A percentile compares a stretch with the other conserved stretches of the same genome.
phyloP scores from a whole-genome alignment of 2,888 invertebrate species.

The Melanotus villosus region DNA sequence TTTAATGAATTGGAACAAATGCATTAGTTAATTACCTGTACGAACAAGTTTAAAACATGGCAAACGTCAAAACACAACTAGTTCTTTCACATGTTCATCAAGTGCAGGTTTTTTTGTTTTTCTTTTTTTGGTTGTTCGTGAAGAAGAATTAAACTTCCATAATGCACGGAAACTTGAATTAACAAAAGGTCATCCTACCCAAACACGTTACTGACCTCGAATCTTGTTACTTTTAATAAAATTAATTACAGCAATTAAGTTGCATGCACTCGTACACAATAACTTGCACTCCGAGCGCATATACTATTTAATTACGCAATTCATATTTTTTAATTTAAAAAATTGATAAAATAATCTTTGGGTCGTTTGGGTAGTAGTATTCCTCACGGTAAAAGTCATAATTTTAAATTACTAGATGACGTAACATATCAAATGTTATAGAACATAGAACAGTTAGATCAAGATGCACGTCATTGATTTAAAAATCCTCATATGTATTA shows the following conservation, averaged over 20 bases:
- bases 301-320: too few species aligned
- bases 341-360: too few species aligned
- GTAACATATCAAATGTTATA: too few species aligned
- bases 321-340: too few species aligned
- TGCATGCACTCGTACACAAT: slow-evolving; percentile 2
- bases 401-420: too few species aligned
- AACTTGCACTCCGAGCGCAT: slow-evolving; percentile 13
- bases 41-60: slow-evolving; percentile 21
- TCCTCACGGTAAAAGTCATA: too few species aligned
- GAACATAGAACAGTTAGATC: slow-evolving; percentile 18
- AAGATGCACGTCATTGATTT: slow-evolving; percentile 4
- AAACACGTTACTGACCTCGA: slow-evolving; percentile 11
- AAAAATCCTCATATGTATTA: slow-evolving; percentile 3
- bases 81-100: slow-evolving; percentile 23
- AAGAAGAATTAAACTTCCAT: slow-evolving; percentile 11
- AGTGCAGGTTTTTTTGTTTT: slow-evolving; percentile 14
- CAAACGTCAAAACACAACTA: slow-evolving; percentile 14
- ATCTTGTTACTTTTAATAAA: background rate
- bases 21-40: slow-evolving; percentile 24
- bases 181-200: slow-evolving; percentile 24
- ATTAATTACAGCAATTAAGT: background rate
- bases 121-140: background rate
- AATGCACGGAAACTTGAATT: slow-evolving; percentile 13
- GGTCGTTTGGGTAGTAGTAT: too few species aligned
- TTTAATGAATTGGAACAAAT: slow-evolving; percentile 8